A percentile compares a stretch with the other conserved stretches of the same genome.
These are phyloP conservation scores for Zeugodacus cucurbitae DNA, from an alignment of 1,140 invertebrate species.

Conservation along the genomic window DNA sequence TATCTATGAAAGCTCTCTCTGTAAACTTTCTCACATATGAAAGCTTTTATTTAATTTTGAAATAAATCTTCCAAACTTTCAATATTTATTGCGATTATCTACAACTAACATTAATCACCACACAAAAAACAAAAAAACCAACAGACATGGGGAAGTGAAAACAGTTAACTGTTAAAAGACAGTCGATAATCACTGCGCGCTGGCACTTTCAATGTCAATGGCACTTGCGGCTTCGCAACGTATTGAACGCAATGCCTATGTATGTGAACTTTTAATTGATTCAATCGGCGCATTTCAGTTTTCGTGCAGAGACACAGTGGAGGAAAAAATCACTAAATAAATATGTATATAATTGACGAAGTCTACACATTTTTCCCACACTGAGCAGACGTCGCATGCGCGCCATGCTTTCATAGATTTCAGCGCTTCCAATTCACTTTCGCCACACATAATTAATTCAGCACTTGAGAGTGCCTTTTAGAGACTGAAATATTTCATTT, in stretches of 20 bases:
- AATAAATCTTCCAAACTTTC: neutral
- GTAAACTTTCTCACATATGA: neutral
- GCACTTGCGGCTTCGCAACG: neutral
- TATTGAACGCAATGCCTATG: neutral
- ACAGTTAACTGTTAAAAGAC: neutral
- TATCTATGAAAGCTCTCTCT: neutral
- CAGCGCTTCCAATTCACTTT: constrained; percentile 1
- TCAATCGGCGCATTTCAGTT: neutral
- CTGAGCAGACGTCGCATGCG: neutral
- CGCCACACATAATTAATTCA: neutral
- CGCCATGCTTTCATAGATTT: neutral
- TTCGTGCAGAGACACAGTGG: neutral
- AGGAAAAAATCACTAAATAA: neutral
- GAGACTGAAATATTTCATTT: neutral
- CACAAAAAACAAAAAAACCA: neutral
- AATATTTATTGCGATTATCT: neutral
- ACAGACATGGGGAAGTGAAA: neutral
- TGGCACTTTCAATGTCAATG: constrained; percentile 27
- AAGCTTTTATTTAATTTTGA: neutral
- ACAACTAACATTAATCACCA: neutral
- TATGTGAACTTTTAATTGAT: neutral
- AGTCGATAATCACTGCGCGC: neutral
- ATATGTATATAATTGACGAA: neutral
- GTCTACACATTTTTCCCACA: constrained; percentile 4
- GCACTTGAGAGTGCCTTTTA: neutral